Percentiles rank a stretch among this genome's conserved stretches.
phyloP scores from a whole-genome alignment of 2,888 invertebrate genomes.

The Antitype chi region DNA sequence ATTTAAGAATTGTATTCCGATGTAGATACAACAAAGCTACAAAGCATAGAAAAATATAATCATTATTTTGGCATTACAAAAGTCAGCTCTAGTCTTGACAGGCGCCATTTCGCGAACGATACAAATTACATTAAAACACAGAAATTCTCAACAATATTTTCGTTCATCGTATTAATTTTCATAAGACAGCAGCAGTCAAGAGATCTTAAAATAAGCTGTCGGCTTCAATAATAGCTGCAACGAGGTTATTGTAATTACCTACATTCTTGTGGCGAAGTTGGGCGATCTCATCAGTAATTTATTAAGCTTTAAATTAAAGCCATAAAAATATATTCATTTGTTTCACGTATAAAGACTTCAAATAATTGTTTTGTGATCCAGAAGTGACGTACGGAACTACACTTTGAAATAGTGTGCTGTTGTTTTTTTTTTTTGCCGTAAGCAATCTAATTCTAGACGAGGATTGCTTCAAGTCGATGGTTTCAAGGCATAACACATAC shows the following conservation, averaged over 20 bases:
- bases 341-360: neutral
- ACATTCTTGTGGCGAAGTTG: slow-evolving; percentile 14
- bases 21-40: neutral
- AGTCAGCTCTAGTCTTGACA: slow-evolving; percentile 19
- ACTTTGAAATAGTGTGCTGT: neutral
- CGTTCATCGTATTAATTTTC: slow-evolving; percentile 26
- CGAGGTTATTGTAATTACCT: slow-evolving; percentile 19
- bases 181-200: slow-evolving; percentile 42
- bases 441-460: neutral
- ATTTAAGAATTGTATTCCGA: neutral
- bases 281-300: slow-evolving; percentile 19
- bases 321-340: slow-evolving; percentile 13
- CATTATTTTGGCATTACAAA: slow-evolving; percentile 12
- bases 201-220: slow-evolving; percentile 36
- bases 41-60: neutral
- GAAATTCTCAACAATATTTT: slow-evolving; percentile 27
- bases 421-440: neutral
- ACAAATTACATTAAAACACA: slow-evolving; percentile 23
- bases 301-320: slow-evolving; percentile 24
- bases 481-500: neutral
- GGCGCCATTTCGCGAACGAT: neutral
- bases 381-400: neutral
- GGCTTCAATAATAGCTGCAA: slow-evolving; percentile 35
- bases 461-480: neutral
- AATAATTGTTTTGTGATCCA: slow-evolving; percentile 2